A percentile compares a stretch with the other conserved stretches of the same genome.
Evolutionary conservation across 2,888 invertebrate genomes (phyloP).

Genomic region (Arge pagana): DNA sequence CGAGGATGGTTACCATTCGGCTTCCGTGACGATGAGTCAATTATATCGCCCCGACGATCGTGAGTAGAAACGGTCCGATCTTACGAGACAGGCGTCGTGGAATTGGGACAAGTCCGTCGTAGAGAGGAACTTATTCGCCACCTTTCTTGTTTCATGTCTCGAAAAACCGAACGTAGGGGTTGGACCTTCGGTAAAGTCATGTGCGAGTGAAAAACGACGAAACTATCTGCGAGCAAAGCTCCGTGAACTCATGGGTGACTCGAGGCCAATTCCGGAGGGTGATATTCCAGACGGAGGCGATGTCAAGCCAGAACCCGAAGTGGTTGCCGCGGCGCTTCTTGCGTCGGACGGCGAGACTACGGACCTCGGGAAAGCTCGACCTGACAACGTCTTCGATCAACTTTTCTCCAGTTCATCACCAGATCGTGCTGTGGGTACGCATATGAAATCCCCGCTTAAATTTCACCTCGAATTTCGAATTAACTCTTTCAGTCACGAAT

Average conservation of each 20-base stretch:
- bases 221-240: slow-evolving; percentile 28
- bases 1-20: slow-evolving; percentile 28
- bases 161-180: neutral
- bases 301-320: slow-evolving; percentile 36
- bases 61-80: slow-evolving; percentile 22
- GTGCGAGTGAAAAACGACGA: slow-evolving; percentile 21
- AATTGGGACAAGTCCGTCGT: no score
- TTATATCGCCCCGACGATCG: slow-evolving; percentile 28
- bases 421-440: slow-evolving; percentile 30
- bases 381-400: slow-evolving; percentile 33
- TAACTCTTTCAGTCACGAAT: no score
- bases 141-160: neutral
- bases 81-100: no score
- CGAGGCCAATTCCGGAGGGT: slow-evolving; percentile 33
- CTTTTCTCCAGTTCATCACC: slow-evolving; percentile 29
- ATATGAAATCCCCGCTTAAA: no score
- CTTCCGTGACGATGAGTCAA: slow-evolving; percentile 27
- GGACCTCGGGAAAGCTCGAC: slow-evolving; percentile 31
- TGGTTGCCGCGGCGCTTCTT: slow-evolving; percentile 37
- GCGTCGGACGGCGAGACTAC: slow-evolving; percentile 35
- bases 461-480: no score
- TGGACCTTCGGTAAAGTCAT: slow-evolving; percentile 11
- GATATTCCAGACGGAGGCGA: slow-evolving; percentile 30
- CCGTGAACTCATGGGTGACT: slow-evolving; percentile 30
- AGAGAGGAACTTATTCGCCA: no score